phyloP scores from a whole-genome alignment of 1,140 invertebrate genomes.

The Lycorma delicatula region DNA sequence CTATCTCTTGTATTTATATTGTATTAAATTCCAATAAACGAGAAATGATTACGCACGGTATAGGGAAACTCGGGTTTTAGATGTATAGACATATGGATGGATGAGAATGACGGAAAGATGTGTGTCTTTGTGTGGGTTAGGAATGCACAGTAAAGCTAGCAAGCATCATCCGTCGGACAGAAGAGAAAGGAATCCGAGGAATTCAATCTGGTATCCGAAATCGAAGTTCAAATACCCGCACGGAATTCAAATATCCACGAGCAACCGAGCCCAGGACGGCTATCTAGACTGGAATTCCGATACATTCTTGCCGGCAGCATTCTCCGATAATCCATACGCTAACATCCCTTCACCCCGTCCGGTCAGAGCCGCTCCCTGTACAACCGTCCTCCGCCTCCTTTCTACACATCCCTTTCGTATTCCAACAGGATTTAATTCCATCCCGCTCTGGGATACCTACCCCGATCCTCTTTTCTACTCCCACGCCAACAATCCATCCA shows the following conservation, averaged over 20 bases:
- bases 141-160: neutral
- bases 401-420: no score
- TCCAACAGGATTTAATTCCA: no score
- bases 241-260: constrained; percentile 3
- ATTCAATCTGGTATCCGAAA: constrained; percentile 6
- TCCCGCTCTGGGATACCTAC: no score
- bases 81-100: no score
- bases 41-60: no score
- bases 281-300: neutral
- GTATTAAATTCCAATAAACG: no score
- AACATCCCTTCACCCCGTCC: no score
- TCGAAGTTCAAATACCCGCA: constrained; percentile 7
- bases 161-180: neutral
- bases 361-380: no score
- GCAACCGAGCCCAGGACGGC: neutral
- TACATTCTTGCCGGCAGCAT: constrained; percentile 3
- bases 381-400: no score
- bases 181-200: neutral
- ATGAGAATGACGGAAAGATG: neutral
- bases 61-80: no score
- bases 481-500: neutral
- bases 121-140: neutral
- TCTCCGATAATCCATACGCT: constrained; percentile 6
- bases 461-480: neutral
- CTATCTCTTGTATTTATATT: no score